Conservation (phyloP, 2,113 vertebrate species). For the Anguilla japonica region DNA sequence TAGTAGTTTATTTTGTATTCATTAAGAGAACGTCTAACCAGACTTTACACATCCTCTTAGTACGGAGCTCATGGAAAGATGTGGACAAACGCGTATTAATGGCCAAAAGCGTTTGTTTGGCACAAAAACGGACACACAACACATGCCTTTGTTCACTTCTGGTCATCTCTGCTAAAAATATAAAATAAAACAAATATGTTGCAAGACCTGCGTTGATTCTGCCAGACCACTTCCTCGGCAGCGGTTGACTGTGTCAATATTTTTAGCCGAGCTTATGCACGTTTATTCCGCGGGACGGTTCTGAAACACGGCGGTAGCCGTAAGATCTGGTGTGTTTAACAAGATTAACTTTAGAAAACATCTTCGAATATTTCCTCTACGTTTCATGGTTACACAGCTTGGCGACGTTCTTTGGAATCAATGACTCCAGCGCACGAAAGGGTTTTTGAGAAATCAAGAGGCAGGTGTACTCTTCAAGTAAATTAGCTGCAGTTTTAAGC, state of each 20-base stretch:
- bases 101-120: conserved; percentile 39
- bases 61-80: conserved; percentile 45
- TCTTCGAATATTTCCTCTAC: background rate
- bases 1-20: background rate
- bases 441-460: background rate
- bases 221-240: conserved; percentile 47
- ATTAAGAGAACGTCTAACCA: background rate
- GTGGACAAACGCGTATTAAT: background rate
- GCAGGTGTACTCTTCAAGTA: too few relatives aligned
- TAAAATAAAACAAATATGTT: conserved; percentile 62
- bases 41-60: background rate
- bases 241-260: conserved; percentile 45
- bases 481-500: too few relatives aligned
- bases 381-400: background rate
- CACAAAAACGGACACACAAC: conserved; percentile 54
- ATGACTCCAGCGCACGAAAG: background rate
- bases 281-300: conserved; percentile 9
- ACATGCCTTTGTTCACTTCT: conserved; percentile 49
- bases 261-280: conserved; percentile 48
- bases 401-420: background rate
- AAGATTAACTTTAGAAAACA: background rate
- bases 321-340: background rate
- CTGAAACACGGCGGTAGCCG: background rate
- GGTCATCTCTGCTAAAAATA: conserved; percentile 59
- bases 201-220: conserved; percentile 53